phyloP scores from a whole-genome alignment of 2,888 invertebrate species.

The Trachelus tabidus region DNA sequence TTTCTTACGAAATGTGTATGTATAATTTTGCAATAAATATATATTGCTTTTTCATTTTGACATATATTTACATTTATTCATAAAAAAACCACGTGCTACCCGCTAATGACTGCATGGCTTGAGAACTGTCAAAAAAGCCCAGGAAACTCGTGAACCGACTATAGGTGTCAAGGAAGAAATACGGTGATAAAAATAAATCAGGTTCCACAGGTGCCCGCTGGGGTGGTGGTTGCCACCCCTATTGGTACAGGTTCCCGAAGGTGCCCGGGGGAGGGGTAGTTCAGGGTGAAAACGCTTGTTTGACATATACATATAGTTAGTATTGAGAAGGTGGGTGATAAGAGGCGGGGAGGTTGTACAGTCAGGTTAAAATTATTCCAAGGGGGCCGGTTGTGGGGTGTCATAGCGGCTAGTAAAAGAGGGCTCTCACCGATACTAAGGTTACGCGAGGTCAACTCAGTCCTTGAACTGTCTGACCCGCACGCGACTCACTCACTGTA shows the following conservation, averaged over 20 bases:
- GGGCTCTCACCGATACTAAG: constrained; percentile 11
- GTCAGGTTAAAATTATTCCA: not conserved
- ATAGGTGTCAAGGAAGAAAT: too few relatives aligned
- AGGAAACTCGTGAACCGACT: too few relatives aligned
- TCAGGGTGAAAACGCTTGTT: too few relatives aligned
- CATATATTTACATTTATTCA: too few relatives aligned
- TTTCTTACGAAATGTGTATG: too few relatives aligned
- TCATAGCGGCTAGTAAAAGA: not conserved
- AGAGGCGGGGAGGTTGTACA: not conserved
- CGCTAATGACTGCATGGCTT: too few relatives aligned
- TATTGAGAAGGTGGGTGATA: not conserved
- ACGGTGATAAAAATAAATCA: constrained; percentile 11
- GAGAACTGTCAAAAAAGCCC: too few relatives aligned
- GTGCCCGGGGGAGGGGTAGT: too few relatives aligned
- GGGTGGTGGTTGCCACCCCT: not conserved
- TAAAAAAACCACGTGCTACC: too few relatives aligned
- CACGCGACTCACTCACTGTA: not conserved
- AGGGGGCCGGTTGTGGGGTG: not conserved
- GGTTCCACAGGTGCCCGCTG: constrained; percentile 16
- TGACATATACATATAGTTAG: too few relatives aligned
- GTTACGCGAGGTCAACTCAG: constrained; percentile 20
- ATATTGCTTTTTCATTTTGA: too few relatives aligned
- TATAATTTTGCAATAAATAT: too few relatives aligned
- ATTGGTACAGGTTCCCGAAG: not conserved
- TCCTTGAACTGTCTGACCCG: constrained; percentile 18